Base-by-base conservation (phyloP, 2,888 invertebrate species). In the Baronia brevicornis region DNA sequence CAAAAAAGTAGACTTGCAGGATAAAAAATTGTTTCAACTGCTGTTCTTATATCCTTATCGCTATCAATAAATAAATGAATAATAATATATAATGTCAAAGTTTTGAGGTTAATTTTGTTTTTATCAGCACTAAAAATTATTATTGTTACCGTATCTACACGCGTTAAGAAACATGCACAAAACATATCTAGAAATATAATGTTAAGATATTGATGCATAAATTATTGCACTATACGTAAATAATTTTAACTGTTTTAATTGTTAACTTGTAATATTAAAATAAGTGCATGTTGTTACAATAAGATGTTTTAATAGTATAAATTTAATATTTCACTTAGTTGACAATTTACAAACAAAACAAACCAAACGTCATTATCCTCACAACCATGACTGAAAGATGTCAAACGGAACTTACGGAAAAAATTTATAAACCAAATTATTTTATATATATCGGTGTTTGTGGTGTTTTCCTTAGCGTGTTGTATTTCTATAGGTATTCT, bases 301-400 rank as follows among this genome's bases (percentile, higher is more conserved):
- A 35, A 40, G 43, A 49, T 54, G 46, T n/a, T n/a, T n/a, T n/a
- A n/a, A n/a, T n/a, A n/a, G n/a, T n/a, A n/a, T n/a, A n/a, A n/a
- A n/a, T n/a, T n/a, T n/a, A n/a, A n/a, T n/a, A n/a, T n/a, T n/a
- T n/a, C n/a, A n/a, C n/a, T n/a, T n/a, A n/a, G n/a, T n/a, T n/a
- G n/a, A n/a, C n/a, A n/a, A n/a, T n/a, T n/a, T 8, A 23, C 7
- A 14, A 25, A 25, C 13, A 25, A 2, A 14, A 25, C 13, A 56
- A 57, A 61, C 48, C 13, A 6, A 3, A 5, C 19, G 31, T 31
- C 31, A 31, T 3, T 28, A 64, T 73, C 70, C 72, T 66, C 72
- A 46, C 67, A 75, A 64, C 74, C 80, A 84, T 84, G 82, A 79
- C 77, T 74, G 80, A 82, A 75, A 77, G 78, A 77, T 82, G 82